phyloP scores from a whole-genome alignment of 2,888 invertebrate species.

The Ectemnius continuus region DNA sequence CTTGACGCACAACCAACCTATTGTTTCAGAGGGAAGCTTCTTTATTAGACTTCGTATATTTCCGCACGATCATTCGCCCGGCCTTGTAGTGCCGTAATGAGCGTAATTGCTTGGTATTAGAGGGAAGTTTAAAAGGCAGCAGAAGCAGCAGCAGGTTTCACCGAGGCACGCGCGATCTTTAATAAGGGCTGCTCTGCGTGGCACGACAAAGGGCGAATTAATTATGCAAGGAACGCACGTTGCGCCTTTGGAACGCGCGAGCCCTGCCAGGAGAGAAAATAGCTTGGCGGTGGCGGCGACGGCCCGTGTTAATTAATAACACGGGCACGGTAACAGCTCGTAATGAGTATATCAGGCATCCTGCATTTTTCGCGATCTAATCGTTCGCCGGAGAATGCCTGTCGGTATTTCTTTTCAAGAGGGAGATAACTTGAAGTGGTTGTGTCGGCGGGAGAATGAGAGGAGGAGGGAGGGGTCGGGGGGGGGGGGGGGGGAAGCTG shows the following conservation, averaged over 20 bases:
- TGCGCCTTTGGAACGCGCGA: not conserved
- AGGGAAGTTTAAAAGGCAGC: too few relatives aligned
- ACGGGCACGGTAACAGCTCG: not conserved
- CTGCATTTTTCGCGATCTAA: not conserved
- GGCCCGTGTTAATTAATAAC: not conserved
- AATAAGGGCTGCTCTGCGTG: conserved; percentile 3
- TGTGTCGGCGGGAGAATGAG: too few relatives aligned
- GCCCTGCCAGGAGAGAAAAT: not conserved
- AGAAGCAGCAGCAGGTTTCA: not conserved
- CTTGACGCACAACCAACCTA: too few relatives aligned
- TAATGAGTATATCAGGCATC: not conserved
- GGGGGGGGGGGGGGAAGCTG: too few relatives aligned
- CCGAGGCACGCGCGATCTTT: not conserved
- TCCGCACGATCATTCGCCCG: too few relatives aligned
- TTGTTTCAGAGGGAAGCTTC: too few relatives aligned
- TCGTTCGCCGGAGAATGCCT: not conserved
- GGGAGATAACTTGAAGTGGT: too few relatives aligned
- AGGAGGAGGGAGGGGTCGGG: too few relatives aligned
- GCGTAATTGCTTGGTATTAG: too few relatives aligned
- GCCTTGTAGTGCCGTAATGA: too few relatives aligned
- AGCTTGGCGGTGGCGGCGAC: not conserved
- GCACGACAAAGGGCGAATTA: not conserved
- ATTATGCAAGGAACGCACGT: not conserved
- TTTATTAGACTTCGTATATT: too few relatives aligned
- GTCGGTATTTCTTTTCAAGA: not conserved